Base-by-base conservation (phyloP, 2,888 invertebrate species). In the Polietes domitor region DNA sequence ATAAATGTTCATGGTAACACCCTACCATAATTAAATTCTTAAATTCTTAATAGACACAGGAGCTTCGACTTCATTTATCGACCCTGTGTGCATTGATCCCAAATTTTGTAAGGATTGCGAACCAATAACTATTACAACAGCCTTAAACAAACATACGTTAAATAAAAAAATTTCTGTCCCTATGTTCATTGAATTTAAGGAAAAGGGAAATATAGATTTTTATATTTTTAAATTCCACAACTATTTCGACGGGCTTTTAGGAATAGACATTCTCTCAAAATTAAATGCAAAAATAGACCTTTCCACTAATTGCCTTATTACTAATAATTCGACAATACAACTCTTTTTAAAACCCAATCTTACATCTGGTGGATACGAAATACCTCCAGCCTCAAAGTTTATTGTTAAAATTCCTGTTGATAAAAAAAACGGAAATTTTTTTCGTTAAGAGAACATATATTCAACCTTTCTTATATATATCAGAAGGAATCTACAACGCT, bases 111-210 rank as follows among this genome's bases (percentile, higher is more conserved):
- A 6, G 5, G 1, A 15, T 26, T 47, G 47, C 24, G 2, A 24
- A 70, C 68, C 68, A 26, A 26, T 70, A 1, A 68, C 68, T 5
- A 68, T 68, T 15, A 68, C 68, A 12, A 47, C 68, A 15, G 24
- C 15, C 24, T n/a, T 43, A 24, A 47, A 68, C 12, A 68, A 47
- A 43, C 9, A 68, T 17, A 10, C 21, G 3, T 12, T 68, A 24
- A 7, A 41, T 15, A 47, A 47, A 7, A 43, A 68, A 68, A 15
- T 24, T 24, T n/a, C 3, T 15, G 4, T 43, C 2, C 43, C 68
- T 1, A 12, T 43, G 1, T 68, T 68, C 12, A 15, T 6, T 15
- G 68, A 68, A 43, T 68, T 68, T 12, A 43, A 43, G 3, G 21
- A 68, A 24, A 5, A 17, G 2, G 68, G 68, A 2, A 1, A 43